Evolutionary conservation across 2,888 invertebrate genomes (phyloP), one percentile per base, ranked within the genome.

Genomic region (Microctonus aethiopoides): DNA sequence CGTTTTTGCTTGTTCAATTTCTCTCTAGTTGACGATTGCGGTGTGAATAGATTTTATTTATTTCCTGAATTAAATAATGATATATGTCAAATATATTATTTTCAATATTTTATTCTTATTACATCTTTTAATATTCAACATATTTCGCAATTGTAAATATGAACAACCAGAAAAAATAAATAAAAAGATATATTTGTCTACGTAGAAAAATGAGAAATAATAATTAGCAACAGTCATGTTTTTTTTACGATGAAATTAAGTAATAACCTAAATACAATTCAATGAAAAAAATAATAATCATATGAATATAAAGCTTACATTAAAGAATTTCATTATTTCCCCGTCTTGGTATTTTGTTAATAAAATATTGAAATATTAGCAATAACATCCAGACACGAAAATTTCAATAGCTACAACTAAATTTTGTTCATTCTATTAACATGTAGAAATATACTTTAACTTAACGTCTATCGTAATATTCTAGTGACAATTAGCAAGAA

Each of bases 1-100:
- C 69, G 74, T 73, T 75, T 70, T 67, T 56, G 9, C 22, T 65
- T 66, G 68, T 68, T 56, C 69, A 32, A 67, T 36, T 60, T 29
- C 60, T 54, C 9, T 56, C 34, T 11, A 46, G 57, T 32, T 22
- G 36, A 13, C 63, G 29, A 59, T 68, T 73, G 73, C 57, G 66
- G 68, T 67, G 10, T 9, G 34, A n/a, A 54, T 26, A 2, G n/a
- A 2, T n/a, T 29, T 41, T 13, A 24, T 62, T 62, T 62, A 11
- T 46, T 24, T 13, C 29, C 46, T 24, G 13, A 11, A 26, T 10
- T 16, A 16, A 46, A 46, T 46, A 20, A 46, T 20, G 46, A 46
- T 46, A 46, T 46, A 16, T 7, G 2, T 46, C 16, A n/a, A 20
- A 16, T 46, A 46, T 16, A 46, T n/a, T n/a, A n/a, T n/a, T n/a